Base-by-base conservation (phyloP, 1,140 invertebrate species). In the Drosophila kanapiae region DNA sequence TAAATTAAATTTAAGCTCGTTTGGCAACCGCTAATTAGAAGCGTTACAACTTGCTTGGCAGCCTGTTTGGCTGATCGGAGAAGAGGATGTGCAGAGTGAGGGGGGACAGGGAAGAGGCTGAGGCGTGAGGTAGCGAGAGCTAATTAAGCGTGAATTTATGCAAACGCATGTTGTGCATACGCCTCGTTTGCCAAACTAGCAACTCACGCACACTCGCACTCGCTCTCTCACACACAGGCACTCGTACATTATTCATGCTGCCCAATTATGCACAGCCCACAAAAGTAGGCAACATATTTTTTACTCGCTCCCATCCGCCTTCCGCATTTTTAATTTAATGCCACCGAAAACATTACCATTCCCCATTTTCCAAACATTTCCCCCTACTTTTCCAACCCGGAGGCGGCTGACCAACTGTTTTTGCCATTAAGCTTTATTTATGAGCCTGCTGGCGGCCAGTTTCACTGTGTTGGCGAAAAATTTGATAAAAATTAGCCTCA, bases 91-190 rank as follows among this genome's bases (percentile, higher is more conserved):
- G 29, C 6, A 23, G 8, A 35, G 18, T 11, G 23, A 27, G 18
- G 48, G 8, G 8, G 35, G n/a, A 18, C 1, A 11, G 23, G 1
- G 16, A 5, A 4, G 53, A 14, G 16, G 57, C 53, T 27, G 53
- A 23, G 57, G 68, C 51, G 57, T 58, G 75, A 57, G 59, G 53
- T 29, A 31, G 71, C 7, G 54, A 35, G 43, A 59, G 80, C 85
- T 88, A 87, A 87, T 87, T 87, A 90, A 84, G 85, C 84, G 85
- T 84, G 65, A 90, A 87, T 87, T 87, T 87, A 87, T 87, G 84
- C 85, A 90, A 78, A 75, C 77, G 85, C 85, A 87, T 84, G 84
- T 90, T 88, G 85, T 87, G 74, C 78, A 87, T 78, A 87, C 84
- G 84, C 84, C 84, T 78, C 77, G 84, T 77, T 88, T 57, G 80